Conservation (phyloP, 1,140 invertebrate genomes). For the Drosophila varians region DNA sequence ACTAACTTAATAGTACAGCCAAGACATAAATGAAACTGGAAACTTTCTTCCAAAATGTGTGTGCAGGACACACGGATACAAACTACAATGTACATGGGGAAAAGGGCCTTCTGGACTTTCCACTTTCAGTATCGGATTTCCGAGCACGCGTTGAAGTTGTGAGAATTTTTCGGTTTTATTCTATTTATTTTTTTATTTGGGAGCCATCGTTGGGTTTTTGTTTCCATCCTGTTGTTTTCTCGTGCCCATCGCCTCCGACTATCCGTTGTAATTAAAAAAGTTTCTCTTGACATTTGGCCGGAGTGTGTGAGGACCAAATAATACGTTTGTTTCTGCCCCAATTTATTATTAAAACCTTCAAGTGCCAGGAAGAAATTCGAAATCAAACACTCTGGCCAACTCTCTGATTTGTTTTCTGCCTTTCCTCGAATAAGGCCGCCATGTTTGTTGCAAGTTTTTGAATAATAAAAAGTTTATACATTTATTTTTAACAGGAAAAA, state of each 20-base stretch:
- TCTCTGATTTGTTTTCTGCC: not conserved
- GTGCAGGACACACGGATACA: not conserved
- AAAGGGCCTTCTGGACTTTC: slow-evolving; percentile 3
- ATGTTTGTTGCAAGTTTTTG: not conserved
- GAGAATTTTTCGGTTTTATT: slow-evolving; percentile 2
- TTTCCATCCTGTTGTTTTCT: slow-evolving; percentile 8
- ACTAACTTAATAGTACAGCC: not conserved
- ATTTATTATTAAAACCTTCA: slow-evolving; percentile 8
- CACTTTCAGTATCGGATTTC: slow-evolving; percentile 29
- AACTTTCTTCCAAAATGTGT: slow-evolving; percentile 4
- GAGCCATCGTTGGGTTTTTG: slow-evolving; percentile 22
- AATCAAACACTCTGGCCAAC: not conserved
- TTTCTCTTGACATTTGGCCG: slow-evolving; percentile 48
- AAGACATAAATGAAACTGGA: slow-evolving; percentile 9
- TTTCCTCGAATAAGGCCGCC: not conserved
- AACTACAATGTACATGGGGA: not conserved
- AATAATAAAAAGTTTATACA: too few relatives aligned
- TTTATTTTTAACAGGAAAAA: not conserved
- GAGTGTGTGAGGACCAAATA: slow-evolving; percentile 13
- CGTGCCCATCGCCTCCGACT: slow-evolving; percentile 8
- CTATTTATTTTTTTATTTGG: slow-evolving; percentile 15
- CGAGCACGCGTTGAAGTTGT: slow-evolving; percentile 32
- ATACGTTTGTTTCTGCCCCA: not conserved
- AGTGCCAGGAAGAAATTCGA: slow-evolving; percentile 18
- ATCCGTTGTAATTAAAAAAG: slow-evolving; percentile 54